phyloP scores from a whole-genome alignment of 2,888 invertebrate genomes.

The Acleris sparsana region DNA sequence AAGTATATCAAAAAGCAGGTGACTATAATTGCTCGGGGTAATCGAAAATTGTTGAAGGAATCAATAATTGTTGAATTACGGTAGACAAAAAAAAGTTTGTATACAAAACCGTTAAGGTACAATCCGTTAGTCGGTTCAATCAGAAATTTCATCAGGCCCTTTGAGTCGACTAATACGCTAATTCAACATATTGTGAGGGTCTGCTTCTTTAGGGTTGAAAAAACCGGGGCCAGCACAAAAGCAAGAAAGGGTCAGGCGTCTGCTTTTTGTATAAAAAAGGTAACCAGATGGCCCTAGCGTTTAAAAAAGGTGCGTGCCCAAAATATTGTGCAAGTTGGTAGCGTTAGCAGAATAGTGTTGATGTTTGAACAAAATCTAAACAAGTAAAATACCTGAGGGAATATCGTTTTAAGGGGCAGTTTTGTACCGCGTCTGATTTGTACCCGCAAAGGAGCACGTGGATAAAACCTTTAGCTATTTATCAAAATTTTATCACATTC shows the following conservation, averaged over 20 bases:
- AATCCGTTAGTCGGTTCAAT: constrained; percentile 79
- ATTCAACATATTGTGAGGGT: constrained; percentile 81
- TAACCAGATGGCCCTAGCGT: constrained; percentile 80
- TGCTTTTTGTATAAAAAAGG: constrained; percentile 76
- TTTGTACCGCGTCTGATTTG: too few species aligned
- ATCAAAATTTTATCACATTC: too few species aligned
- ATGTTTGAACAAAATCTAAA: not conserved
- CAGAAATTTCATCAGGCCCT: constrained; percentile 80
- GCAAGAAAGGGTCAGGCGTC: constrained; percentile 82
- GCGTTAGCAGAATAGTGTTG: constrained; percentile 50
- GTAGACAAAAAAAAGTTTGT: constrained; percentile 53
- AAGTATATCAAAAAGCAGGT: constrained; percentile 38
- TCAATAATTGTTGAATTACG: constrained; percentile 30
- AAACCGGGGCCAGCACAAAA: constrained; percentile 77
- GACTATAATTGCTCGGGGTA: constrained; percentile 29
- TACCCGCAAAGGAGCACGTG: too few species aligned
- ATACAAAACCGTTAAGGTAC: constrained; percentile 73
- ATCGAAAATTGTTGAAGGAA: constrained; percentile 26
- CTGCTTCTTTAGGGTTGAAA: constrained; percentile 58
- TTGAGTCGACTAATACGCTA: constrained; percentile 81
- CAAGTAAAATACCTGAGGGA: not conserved
- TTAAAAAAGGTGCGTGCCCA: constrained; percentile 82
- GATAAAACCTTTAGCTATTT: too few species aligned
- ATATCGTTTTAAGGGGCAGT: too few species aligned
- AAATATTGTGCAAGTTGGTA: constrained; percentile 67